Base-by-base conservation (phyloP, 2,888 invertebrate genomes). In the Drosophila monieri region DNA sequence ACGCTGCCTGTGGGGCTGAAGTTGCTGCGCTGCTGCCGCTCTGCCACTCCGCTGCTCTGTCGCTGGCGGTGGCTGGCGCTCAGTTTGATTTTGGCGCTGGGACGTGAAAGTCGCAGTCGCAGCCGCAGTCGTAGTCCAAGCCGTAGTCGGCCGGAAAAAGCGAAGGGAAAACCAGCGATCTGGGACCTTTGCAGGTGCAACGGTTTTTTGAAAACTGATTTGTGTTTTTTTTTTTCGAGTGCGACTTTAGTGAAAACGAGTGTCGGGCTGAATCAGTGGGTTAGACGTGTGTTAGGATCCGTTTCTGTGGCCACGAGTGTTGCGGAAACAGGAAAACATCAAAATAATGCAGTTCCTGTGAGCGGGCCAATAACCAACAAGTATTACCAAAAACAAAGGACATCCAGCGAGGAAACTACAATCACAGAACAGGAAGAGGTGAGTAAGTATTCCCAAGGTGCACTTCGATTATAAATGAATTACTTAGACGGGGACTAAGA, bases 1-100 rank as follows among this genome's bases (percentile, higher is more conserved):
- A 41, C 25, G 23, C 41, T 60, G 46, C n/a, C 15, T 23, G 25
- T 27, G 25, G 25, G 25, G 25, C 25, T 32, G 21, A 35, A 10
- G 46, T 41, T 21, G 62, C 25, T 48, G 25, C 48, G 15, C 27
- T 30, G 43, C 21, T 32, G 55, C 15, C 4, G 56, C 59, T 44
- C 32, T 15, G 56, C 30, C 46, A 27, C 35, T 35, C 6, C 10
- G 10, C 6, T 14, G 15, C 27, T 48, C 30, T 6, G 14, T 8
- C 27, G 47, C 47, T 27, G 25, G 39, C 15, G 60, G n/a, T 30
- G 37, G 37, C 10, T 14, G 32, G 53, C 57, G 65, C 71, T 74
- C 66, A 83, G 83, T 85, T 81, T 76, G 77, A 68, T 75, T 77
- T 78, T 70, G 81, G 73, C 79, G 75, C 65, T 85, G 73, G 67